Conservation (phyloP, 2,797 vertebrate species). For the Alca torda region DNA sequence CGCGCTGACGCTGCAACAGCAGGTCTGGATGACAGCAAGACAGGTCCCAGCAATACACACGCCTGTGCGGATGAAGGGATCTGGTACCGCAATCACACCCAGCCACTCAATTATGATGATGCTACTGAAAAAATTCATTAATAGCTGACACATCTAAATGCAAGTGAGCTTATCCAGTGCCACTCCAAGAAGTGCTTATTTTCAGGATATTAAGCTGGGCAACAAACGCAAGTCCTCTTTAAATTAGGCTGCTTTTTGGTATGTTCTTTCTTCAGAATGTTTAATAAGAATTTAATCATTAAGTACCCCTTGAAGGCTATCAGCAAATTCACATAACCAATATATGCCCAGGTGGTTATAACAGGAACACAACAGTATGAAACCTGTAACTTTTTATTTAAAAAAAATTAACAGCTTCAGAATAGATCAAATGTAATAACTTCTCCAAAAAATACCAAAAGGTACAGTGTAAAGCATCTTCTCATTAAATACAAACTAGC, state of each 20-base stretch:
- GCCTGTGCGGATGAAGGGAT: background rate
- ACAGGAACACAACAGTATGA: slow-evolving; percentile 59
- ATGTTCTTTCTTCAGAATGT: background rate
- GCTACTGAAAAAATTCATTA: background rate
- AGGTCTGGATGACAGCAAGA: background rate
- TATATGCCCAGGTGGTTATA: slow-evolving; percentile 2
- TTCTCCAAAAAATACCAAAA: slow-evolving; percentile 81
- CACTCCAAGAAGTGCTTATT: background rate
- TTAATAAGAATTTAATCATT: background rate
- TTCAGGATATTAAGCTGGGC: background rate
- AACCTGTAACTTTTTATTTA: slow-evolving; percentile 80
- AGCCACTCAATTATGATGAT: background rate
- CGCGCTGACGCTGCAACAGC: fast-evolving
- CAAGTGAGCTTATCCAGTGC: background rate
- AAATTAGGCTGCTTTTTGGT: background rate
- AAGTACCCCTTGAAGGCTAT: background rate
- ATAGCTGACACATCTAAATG: background rate
- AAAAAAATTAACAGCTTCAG: slow-evolving; percentile 76
- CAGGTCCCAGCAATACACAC: background rate
- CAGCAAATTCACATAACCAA: slow-evolving; percentile 10
- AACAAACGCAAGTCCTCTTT: background rate
- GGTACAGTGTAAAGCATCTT: slow-evolving; percentile 80
- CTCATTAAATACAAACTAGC: slow-evolving; percentile 81
- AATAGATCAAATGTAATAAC: slow-evolving; percentile 80
- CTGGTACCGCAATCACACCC: background rate